Evolutionary conservation across 1,140 invertebrate species (phyloP).

Genomic region (Drosophila miranda): DNA sequence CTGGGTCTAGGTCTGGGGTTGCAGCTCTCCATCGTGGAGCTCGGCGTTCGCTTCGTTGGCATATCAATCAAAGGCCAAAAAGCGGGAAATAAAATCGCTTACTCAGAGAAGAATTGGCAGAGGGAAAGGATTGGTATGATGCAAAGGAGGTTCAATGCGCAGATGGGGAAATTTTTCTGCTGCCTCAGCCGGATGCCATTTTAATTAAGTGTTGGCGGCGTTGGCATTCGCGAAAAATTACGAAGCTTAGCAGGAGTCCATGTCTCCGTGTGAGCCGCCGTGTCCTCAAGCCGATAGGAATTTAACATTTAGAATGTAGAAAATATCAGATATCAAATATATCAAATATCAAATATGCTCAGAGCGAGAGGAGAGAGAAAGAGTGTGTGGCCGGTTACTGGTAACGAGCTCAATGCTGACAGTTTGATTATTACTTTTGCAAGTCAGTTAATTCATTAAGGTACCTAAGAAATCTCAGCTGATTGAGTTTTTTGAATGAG

Average conservation of each 20-base stretch:
- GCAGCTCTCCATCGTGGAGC: constrained; percentile 35
- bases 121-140: constrained; percentile 19
- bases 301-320: constrained; percentile 63
- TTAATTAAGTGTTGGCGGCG: constrained; percentile 74
- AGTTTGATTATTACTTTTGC: constrained; percentile 74
- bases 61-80: constrained; percentile 77
- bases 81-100: constrained; percentile 74
- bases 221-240: constrained; percentile 37
- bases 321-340: no score
- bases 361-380: constrained; percentile 2
- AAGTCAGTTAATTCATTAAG: constrained; percentile 74
- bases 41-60: constrained; percentile 67
- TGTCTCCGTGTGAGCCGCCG: constrained; percentile 28
- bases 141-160: constrained; percentile 15
- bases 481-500: background rate
- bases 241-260: constrained; percentile 33
- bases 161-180: constrained; percentile 46
- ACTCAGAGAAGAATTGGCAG: constrained; percentile 49
- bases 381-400: constrained; percentile 22
- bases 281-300: constrained; percentile 50
- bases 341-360: constrained; percentile 1
- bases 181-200: constrained; percentile 69
- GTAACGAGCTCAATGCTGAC: constrained; percentile 44
- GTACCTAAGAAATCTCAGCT: constrained; percentile 23
- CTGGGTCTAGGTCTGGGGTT: background rate